Evolutionary conservation across 2,888 invertebrate species (phyloP), one percentile per base, ranked within the genome.

Genomic region (Chalcosyrphus nemorum): DNA sequence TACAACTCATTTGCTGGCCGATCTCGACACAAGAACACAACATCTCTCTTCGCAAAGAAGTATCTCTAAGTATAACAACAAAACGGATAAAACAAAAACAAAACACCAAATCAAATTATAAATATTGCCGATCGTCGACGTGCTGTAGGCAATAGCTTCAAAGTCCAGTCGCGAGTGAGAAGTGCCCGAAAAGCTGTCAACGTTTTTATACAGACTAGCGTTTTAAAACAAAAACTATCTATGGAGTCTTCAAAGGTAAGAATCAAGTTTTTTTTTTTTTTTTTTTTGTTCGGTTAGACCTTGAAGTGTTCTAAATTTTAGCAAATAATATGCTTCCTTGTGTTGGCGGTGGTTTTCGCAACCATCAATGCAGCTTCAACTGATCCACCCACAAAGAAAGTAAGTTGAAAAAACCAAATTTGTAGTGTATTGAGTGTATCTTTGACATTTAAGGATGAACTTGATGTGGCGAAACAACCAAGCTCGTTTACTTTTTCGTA

Each of bases 401-500:
- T 82, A 19, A 74, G 41, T 68, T 7, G n/a, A n/a, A n/a, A n/a
- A n/a, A n/a, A n/a, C n/a, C n/a, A n/a, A 19, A 4, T 2, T 7
- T 21, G 63, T 29, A 21, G 13, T 32, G 11, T 21, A 0, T 56
- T n/a, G n/a, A 9, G 35, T 27, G 35, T 5, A 19, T 43, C 17
- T 57, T 70, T 56, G 41, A 27, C 11, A 7, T 78, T 68, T 71
- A 29, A 82, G 82, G 17, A 17, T 2, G 24, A 61, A 1, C 6
- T 7, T 7, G 56, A 47, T 6, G 6, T 6, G n/a, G 13, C 41
- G 6, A 56, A 29, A 21, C 13, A 15, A 82, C 50, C 63, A 87
- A 87, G 50, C 81, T 70, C 59, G 65, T 43, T 56, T 87, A n/a
- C 89, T 87, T 81, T 90, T 72, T 88, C 88, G 90, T 90, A 86